Conservation (phyloP, 2,888 invertebrate genomes). For the Mesorhabditis belari region DNA sequence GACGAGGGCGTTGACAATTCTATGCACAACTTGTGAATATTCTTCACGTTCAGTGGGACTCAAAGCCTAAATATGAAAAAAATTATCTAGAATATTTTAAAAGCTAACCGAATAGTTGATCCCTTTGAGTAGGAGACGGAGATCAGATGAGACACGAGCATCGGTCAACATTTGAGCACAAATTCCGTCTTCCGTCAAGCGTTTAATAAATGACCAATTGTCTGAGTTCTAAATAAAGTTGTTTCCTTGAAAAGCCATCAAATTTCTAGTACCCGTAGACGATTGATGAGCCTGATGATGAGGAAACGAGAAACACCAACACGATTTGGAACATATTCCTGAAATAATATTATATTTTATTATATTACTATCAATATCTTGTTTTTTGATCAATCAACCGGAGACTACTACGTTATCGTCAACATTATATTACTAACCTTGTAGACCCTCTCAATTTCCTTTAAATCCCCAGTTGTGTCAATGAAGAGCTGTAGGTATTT, state of each 20-base stretch:
- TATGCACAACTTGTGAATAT: conserved; percentile 19
- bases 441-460: conserved; percentile 28
- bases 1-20: conserved; percentile 30
- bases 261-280: conserved; percentile 9
- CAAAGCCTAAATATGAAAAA: conserved; percentile 18
- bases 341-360: not conserved
- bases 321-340: conserved; percentile 31
- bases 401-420: no score
- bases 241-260: conserved; percentile 3
- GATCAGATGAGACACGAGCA: conserved; percentile 3
- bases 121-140: conserved; percentile 24
- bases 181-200: conserved; percentile 32
- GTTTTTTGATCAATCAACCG: no score
- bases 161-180: conserved; percentile 23
- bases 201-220: conserved; percentile 24
- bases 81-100: not conserved
- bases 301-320: conserved; percentile 31
- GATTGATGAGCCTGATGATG: conserved; percentile 13
- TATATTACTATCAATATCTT: no score
- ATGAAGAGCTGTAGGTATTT: conserved; percentile 25
- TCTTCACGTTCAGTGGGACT: conserved; percentile 20
- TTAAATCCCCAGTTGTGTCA: conserved; percentile 14
- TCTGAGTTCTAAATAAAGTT: conserved; percentile 5
- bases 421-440: conserved; percentile 1
- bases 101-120: conserved; percentile 25